Conservation (phyloP, 2,888 invertebrate genomes). For the Fragum whitleyi region DNA sequence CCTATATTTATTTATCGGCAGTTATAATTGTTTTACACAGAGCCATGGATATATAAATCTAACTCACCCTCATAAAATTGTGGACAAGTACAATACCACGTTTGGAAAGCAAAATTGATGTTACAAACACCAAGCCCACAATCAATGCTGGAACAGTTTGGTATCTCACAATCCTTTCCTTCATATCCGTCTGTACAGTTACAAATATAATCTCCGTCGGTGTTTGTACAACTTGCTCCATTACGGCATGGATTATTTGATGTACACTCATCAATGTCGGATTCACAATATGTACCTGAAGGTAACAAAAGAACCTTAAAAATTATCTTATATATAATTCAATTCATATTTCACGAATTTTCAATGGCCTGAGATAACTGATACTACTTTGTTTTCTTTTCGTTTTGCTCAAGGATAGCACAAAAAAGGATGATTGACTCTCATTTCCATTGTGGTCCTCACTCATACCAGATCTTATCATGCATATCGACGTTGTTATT, state of each 20-base stretch:
- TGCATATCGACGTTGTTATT: too few relatives aligned
- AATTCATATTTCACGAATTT: too few relatives aligned
- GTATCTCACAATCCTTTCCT: slow-evolving; percentile 71
- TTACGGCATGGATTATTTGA: slow-evolving; percentile 86
- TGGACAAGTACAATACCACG: slow-evolving; percentile 67
- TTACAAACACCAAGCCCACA: slow-evolving; percentile 67
- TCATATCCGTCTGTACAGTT: slow-evolving; percentile 75
- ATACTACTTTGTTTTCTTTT: too few relatives aligned
- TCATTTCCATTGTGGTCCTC: too few relatives aligned
- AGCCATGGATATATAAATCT: too few relatives aligned
- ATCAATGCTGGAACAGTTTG: slow-evolving; percentile 66
- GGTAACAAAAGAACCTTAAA: too few relatives aligned
- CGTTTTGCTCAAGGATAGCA: too few relatives aligned
- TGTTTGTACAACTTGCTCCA: slow-evolving; percentile 86
- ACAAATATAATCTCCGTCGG: slow-evolving; percentile 76
- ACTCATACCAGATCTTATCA: too few relatives aligned
- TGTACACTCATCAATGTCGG: slow-evolving; percentile 66
- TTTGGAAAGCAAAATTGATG: slow-evolving; percentile 1
- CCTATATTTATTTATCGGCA: too few relatives aligned
- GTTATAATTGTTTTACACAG: too few relatives aligned
- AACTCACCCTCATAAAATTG: slow-evolving; percentile 70
- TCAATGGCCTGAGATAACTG: too few relatives aligned
- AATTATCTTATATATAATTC: not conserved
- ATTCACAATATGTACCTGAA: slow-evolving; percentile 65
- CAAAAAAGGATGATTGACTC: too few relatives aligned